phyloP scores from a whole-genome alignment of 2,797 vertebrate genomes.

The Lepilemur septentrionalis region DNA sequence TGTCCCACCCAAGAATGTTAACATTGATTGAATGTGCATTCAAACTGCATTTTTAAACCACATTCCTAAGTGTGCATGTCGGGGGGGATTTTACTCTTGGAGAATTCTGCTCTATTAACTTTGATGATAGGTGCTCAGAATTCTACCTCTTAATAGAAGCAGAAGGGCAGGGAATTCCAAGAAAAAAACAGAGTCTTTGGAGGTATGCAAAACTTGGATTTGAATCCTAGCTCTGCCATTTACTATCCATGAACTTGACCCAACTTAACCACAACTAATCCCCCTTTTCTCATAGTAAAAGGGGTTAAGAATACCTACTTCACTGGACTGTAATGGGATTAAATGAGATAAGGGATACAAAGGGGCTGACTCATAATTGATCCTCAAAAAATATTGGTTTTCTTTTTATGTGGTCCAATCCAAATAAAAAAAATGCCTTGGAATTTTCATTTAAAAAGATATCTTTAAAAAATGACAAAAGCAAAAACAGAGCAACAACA shows the following conservation, averaged over 20 bases:
- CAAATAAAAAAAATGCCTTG: neutral
- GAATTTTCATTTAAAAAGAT: neutral
- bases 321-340: neutral
- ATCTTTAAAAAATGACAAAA: neutral
- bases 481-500: neutral
- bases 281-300: neutral
- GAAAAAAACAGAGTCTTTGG: neutral
- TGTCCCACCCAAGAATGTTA: neutral
- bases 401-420: neutral
- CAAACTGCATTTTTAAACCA: neutral
- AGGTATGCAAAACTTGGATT: neutral
- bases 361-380: neutral
- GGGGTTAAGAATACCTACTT: neutral
- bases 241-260: neutral
- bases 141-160: neutral
- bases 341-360: neutral
- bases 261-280: neutral
- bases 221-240: neutral
- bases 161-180: neutral
- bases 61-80: neutral
- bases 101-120: neutral
- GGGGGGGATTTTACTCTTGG: neutral
- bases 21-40: neutral
- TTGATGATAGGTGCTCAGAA: neutral
- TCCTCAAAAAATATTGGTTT: neutral